phyloP scores from a whole-genome alignment of 1,140 invertebrate species.

The Nephila pilipes region DNA sequence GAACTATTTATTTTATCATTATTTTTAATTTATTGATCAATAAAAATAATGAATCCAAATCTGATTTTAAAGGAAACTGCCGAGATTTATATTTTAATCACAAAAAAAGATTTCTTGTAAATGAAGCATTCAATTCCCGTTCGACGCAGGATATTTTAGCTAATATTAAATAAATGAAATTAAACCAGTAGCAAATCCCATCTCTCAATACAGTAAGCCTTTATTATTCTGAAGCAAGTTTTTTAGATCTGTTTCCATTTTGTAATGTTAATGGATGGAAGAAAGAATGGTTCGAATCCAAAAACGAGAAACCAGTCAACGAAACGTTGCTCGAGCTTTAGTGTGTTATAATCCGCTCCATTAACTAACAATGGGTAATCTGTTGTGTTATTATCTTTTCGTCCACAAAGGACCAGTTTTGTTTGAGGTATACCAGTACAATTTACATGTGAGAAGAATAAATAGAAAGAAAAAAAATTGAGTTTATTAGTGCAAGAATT shows the following conservation, averaged over 20 bases:
- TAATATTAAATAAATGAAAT: too few relatives aligned
- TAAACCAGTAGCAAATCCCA: too few relatives aligned
- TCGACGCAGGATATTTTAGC: too few relatives aligned
- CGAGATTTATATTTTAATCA: too few relatives aligned
- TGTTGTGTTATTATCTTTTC: neutral
- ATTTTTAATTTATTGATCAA: too few relatives aligned
- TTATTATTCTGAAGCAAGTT: neutral
- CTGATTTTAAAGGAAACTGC: too few relatives aligned
- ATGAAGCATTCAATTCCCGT: too few relatives aligned
- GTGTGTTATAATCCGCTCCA: conserved; percentile 48
- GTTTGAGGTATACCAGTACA: neutral
- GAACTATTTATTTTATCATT: too few relatives aligned
- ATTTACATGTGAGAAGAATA: conserved; percentile 65
- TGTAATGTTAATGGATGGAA: neutral
- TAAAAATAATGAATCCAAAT: too few relatives aligned
- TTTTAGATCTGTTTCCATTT: neutral
- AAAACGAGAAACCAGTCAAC: neutral
- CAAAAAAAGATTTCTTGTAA: too few relatives aligned
- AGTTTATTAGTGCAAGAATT: conserved; percentile 59
- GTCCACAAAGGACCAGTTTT: conserved; percentile 3
- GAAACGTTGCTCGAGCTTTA: neutral
- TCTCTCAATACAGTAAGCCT: neutral
- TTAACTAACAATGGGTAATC: conserved; percentile 44
- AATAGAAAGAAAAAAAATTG: conserved; percentile 51
- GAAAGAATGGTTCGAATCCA: neutral